Evolutionary conservation across 2,888 invertebrate genomes (phyloP).

Genomic region (Spisula solida): DNA sequence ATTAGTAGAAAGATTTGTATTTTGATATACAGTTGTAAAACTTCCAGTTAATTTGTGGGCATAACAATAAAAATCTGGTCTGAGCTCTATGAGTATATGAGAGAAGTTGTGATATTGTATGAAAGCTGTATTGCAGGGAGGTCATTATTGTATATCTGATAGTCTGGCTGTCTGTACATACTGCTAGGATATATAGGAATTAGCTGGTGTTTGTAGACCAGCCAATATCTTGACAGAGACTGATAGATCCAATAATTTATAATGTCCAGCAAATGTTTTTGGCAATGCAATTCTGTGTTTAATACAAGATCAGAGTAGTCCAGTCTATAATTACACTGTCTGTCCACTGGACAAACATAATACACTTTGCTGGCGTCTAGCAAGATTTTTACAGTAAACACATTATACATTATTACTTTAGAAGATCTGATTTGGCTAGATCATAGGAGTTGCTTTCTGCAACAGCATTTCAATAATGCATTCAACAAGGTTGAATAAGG

Average conservation of each 20-base stretch:
- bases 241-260: background rate
- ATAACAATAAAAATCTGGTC: background rate
- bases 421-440: too few species aligned
- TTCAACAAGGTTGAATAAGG: too few species aligned
- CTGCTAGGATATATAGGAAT: background rate
- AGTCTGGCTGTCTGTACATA: background rate
- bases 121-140: background rate
- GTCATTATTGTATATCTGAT: background rate
- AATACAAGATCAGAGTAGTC: background rate
- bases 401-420: too few species aligned
- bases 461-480: too few species aligned
- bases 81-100: background rate
- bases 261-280: conserved; percentile 18
- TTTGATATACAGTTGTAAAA: too few species aligned
- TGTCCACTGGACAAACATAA: background rate
- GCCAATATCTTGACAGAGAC: background rate
- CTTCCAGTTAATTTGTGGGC: too few species aligned
- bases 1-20: too few species aligned
- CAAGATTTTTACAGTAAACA: too few species aligned
- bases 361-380: background rate
- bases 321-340: background rate
- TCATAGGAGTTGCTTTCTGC: too few species aligned
- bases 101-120: background rate
- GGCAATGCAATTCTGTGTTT: background rate
- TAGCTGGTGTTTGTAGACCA: conserved; percentile 5